Base-by-base conservation (phyloP, 2,888 invertebrate species). In the Monoplex corrugatus region DNA sequence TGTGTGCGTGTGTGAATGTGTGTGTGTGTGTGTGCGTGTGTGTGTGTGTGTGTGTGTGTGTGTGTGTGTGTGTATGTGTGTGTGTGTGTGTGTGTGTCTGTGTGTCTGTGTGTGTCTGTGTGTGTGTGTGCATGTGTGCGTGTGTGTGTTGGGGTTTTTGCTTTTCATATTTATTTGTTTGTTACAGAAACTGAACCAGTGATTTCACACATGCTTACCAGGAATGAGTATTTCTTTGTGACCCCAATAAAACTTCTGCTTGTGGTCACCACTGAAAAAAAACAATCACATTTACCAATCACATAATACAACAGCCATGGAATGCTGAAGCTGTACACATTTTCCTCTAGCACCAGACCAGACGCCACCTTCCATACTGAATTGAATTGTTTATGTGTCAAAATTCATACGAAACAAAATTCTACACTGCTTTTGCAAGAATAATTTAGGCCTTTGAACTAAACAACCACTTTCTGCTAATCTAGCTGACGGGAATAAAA, bases 191-290 rank as follows among this genome's bases (percentile, higher is more conserved):
- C n/a, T n/a, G n/a, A n/a, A n/a, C n/a, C n/a, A n/a, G n/a, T n/a
- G n/a, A n/a, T n/a, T 57, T 57, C 57, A 23, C 57, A 35, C 38
- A 57, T 40, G n/a, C 91, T 87, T 90, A 96, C 96, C 96, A 92
- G 97, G 98, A 94, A 99, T 97, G 44, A 99, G 97, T 85, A 99
- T 98, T 96, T 99, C 99, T 96, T 99, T 99, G 96, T 99, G 99
- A 0, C 99, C 99, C 98, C 99, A 99, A 96, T 99, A 99, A 97
- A 98, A 99, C 96, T 99, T 99, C 96, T 99, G 99, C 95, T 99
- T 99, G 96, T 99, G 99, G 96, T 99, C 99, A 0, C 99, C 99
- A 43, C 96, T 96, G 28, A 98, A 93, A 92, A 43, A 63, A 88
- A 87, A 87, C 85, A 95, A 95, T 94, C 91, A 96, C 96, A 95